These are phyloP conservation scores for Periplaneta americana DNA, from an alignment of 1,140 invertebrate genomes.

Conservation along the genomic window DNA sequence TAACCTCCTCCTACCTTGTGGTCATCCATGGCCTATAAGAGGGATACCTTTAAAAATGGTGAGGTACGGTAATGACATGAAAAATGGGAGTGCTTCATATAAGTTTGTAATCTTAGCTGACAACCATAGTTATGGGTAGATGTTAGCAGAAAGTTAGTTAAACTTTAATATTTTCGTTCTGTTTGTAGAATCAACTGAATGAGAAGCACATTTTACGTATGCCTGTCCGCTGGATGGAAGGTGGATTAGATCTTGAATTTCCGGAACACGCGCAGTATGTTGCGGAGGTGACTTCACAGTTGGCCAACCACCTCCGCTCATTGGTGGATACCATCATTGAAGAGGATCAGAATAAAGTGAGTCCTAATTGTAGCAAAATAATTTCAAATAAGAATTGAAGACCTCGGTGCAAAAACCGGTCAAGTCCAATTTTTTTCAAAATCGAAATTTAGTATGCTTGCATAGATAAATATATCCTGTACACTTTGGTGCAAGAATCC, in stretches of 20 bases:
- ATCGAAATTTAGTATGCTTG: too few relatives aligned
- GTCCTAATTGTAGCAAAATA: too few relatives aligned
- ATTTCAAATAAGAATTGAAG: too few relatives aligned
- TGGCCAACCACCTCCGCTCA: slow-evolving; percentile 42
- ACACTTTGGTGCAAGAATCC: too few relatives aligned
- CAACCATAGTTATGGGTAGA: not conserved
- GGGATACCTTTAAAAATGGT: too few relatives aligned
- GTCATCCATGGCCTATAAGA: too few relatives aligned
- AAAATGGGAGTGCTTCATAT: too few relatives aligned
- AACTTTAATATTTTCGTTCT: slow-evolving; percentile 5
- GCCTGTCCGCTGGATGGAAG: slow-evolving; percentile 48
- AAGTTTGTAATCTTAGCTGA: not conserved
- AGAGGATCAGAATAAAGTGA: slow-evolving; percentile 40
- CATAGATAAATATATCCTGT: too few relatives aligned
- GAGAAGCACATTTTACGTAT: slow-evolving; percentile 57
- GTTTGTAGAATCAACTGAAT: slow-evolving; percentile 46
- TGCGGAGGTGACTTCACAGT: slow-evolving; percentile 47
- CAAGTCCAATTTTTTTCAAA: too few relatives aligned
- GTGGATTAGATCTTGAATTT: slow-evolving; percentile 41
- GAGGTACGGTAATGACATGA: too few relatives aligned
- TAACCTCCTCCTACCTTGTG: too few relatives aligned
- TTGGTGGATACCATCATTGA: slow-evolving; percentile 54
- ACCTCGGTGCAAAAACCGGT: too few relatives aligned
- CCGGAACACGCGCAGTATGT: slow-evolving; percentile 57
- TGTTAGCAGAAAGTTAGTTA: not conserved